phyloP scores from a whole-genome alignment of 2,888 invertebrate genomes.

The Agonopterix alstromeriana region DNA sequence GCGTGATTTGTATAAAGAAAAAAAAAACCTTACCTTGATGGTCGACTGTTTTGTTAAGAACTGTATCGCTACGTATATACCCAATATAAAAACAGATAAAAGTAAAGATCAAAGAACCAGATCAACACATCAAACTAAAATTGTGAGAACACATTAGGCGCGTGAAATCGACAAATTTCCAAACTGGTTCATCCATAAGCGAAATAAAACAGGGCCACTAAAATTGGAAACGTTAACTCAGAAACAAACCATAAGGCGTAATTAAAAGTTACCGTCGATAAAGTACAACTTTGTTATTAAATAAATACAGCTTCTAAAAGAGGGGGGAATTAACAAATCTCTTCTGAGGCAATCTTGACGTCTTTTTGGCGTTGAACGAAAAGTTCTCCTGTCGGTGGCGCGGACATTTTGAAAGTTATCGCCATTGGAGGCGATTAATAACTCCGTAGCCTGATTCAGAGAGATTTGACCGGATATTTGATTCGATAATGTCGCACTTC shows the following conservation, averaged over 20 bases:
- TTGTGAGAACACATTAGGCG: no score
- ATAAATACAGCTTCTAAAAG: constrained; percentile 40
- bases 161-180: not conserved
- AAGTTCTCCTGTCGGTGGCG: constrained; percentile 13
- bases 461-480: not conserved
- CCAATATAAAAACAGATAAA: no score
- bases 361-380: constrained; percentile 25
- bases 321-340: constrained; percentile 19
- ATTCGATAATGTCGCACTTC: not conserved
- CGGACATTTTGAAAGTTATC: constrained; percentile 5
- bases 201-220: not conserved
- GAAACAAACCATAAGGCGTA: constrained; percentile 22
- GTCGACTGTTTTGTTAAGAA: no score
- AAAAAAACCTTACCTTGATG: no score
- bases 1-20: no score
- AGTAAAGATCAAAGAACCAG: no score
- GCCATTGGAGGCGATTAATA: constrained; percentile 6
- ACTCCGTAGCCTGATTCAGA: constrained; percentile 1
- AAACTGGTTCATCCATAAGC: not conserved
- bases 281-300: constrained; percentile 40
- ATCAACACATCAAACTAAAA: not conserved
- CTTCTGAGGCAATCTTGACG: constrained; percentile 11
- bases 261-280: constrained; percentile 47
- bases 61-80: no score
- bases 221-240: not conserved